Evolutionary conservation across 1,140 invertebrate genomes (phyloP).

Genomic region (Physella acuta): DNA sequence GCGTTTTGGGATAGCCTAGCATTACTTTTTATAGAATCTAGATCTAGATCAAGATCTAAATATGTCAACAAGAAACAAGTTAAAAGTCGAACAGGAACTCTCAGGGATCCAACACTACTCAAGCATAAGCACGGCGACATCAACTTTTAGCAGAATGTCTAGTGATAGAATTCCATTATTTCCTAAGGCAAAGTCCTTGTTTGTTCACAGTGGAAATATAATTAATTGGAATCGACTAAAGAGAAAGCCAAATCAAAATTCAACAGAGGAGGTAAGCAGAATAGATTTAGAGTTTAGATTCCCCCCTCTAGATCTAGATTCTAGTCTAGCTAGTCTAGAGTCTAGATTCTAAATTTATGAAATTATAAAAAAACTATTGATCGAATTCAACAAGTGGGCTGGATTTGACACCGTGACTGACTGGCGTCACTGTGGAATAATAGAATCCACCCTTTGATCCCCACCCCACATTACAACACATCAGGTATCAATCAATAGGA

Average conservation of each 20-base stretch:
- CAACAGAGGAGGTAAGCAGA: slow-evolving; percentile 75
- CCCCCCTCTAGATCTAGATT: neutral
- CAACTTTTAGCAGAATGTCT: neutral
- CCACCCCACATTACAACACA: too few relatives aligned
- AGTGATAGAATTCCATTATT: slow-evolving; percentile 49
- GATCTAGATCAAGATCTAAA: neutral
- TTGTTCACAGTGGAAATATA: slow-evolving; percentile 82
- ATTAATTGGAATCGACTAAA: slow-evolving; percentile 78
- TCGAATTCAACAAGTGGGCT: too few relatives aligned
- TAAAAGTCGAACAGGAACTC: neutral
- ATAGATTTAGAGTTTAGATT: too few relatives aligned
- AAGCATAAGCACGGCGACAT: neutral
- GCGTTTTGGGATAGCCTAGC: neutral
- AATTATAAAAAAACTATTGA: neutral
- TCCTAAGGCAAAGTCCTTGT: slow-evolving; percentile 49
- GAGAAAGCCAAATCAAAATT: slow-evolving; percentile 78
- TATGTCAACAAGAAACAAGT: neutral
- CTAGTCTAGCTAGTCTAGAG: neutral
- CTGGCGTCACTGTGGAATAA: neutral
- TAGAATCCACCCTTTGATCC: neutral
- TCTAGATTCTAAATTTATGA: neutral
- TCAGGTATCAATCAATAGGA: too few relatives aligned
- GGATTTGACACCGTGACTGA: neutral
- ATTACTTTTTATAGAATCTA: neutral
- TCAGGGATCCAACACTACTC: neutral